Percentiles rank a stretch among this genome's conserved stretches.
Conservation (phyloP, 2,113 vertebrate species). For the Centrocercus urophasianus region DNA sequence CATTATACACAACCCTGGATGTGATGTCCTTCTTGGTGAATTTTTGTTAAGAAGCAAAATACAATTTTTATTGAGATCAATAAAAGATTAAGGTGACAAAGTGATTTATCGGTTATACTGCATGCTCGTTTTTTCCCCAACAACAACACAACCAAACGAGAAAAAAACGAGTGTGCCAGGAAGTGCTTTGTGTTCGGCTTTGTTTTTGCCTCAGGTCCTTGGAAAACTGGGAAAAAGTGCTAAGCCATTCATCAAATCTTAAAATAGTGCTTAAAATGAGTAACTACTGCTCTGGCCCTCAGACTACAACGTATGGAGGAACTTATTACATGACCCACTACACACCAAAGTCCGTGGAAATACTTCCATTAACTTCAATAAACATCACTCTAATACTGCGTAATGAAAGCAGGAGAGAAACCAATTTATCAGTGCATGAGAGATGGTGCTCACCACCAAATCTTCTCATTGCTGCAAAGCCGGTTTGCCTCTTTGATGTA, state of each 20-base stretch:
- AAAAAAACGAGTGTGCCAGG: constrained; percentile 21
- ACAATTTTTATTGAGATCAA: constrained; percentile 85
- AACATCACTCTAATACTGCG: neutral
- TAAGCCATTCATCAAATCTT: constrained; percentile 76
- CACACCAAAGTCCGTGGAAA: constrained; percentile 51
- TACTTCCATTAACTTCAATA: constrained; percentile 39
- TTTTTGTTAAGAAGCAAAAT: constrained; percentile 82
- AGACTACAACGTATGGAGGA: neutral
- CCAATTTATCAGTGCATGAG: neutral
- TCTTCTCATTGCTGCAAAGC: constrained; percentile 1
- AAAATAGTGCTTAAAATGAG: constrained; percentile 77
- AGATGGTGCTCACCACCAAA: neutral
- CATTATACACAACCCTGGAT: constrained; percentile 41
- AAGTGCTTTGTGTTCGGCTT: constrained; percentile 68
- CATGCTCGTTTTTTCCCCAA: constrained; percentile 70
- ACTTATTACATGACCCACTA: constrained; percentile 34
- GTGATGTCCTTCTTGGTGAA: constrained; percentile 74
- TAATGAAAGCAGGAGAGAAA: constrained; percentile 38
- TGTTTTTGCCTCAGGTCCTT: constrained; percentile 62
- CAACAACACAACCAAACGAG: constrained; percentile 27
- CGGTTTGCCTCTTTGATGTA: constrained; percentile 25
- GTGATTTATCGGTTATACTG: constrained; percentile 78
- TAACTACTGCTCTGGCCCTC: constrained; percentile 52
- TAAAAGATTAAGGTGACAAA: constrained; percentile 85
- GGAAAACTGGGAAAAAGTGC: constrained; percentile 69